A percentile compares a stretch with the other conserved stretches of the same genome.
Evolutionary conservation across 2,888 invertebrate genomes (phyloP).

Genomic region (Catotricha subobsoleta): DNA sequence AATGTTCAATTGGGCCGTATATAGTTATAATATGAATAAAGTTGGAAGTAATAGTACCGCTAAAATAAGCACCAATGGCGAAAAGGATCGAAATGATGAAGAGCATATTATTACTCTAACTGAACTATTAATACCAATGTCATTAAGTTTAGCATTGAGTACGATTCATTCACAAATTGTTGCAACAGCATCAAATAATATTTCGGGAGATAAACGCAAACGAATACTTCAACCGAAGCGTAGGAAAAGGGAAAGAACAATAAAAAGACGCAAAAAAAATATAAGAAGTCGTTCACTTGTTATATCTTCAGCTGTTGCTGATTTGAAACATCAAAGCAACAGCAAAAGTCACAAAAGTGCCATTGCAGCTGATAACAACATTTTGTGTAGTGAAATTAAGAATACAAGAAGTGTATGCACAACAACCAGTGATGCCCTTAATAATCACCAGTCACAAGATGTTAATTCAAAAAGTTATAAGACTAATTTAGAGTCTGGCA

Average conservation of each 20-base stretch:
- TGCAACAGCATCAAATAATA: slow-evolving; percentile 37
- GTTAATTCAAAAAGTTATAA: too few species aligned
- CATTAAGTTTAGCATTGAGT: slow-evolving; percentile 55
- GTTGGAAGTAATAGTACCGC: not conserved
- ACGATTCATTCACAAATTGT: slow-evolving; percentile 68
- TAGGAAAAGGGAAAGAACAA: slow-evolving; percentile 18
- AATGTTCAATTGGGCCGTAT: slow-evolving; percentile 30
- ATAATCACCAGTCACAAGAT: too few species aligned
- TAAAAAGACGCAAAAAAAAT: slow-evolving; percentile 24
- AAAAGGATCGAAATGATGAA: not conserved
- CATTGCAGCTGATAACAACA: too few species aligned
- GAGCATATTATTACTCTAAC: slow-evolving; percentile 33
- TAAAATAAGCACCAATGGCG: slow-evolving; percentile 3
- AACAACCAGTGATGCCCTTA: too few species aligned
- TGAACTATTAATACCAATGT: slow-evolving; percentile 52
- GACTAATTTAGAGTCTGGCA: too few species aligned
- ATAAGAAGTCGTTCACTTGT: too few species aligned
- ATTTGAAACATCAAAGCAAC: too few species aligned
- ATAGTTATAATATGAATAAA: slow-evolving; percentile 25
- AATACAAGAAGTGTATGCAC: too few species aligned
- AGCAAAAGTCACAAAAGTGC: too few species aligned
- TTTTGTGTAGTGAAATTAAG: too few species aligned
- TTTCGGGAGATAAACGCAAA: slow-evolving; percentile 19
- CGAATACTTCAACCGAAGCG: slow-evolving; percentile 20
- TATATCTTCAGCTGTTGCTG: too few species aligned